phyloP scores from a whole-genome alignment of 2,797 vertebrate species.

The Taeniopygia guttata region DNA sequence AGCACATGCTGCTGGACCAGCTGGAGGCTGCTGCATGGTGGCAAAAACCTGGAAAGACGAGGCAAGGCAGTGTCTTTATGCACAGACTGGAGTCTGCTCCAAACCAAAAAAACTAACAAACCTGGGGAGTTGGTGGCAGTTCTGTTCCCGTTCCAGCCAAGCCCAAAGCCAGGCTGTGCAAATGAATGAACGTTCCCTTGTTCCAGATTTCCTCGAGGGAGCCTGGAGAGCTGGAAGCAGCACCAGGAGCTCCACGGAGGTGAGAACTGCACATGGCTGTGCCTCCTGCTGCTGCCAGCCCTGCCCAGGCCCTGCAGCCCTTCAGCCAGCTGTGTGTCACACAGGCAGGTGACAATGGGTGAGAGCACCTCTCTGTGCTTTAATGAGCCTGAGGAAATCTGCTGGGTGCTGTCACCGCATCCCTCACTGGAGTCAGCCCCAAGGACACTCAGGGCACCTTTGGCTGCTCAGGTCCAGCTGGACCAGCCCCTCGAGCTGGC shows the following conservation, averaged over 20 bases:
- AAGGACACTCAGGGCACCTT: background rate
- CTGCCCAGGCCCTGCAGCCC: background rate
- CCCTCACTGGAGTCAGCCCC: background rate
- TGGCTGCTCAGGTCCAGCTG: background rate
- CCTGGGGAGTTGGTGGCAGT: background rate
- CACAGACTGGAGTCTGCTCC: background rate
- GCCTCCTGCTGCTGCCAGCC: background rate
- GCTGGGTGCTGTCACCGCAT: background rate
- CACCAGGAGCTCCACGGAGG: accelerated
- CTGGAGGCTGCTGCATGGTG: background rate
- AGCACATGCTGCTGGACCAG: background rate
- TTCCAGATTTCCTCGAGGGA: background rate
- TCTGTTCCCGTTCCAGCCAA: background rate
- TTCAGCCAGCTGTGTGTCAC: background rate
- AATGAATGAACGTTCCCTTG: accelerated
- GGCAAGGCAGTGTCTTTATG: background rate
- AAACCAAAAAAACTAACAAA: background rate
- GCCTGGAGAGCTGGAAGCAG: background rate
- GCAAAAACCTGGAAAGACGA: background rate
- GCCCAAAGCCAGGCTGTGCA: background rate
- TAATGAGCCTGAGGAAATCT: accelerated
- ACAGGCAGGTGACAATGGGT: background rate
- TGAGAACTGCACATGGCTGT: background rate
- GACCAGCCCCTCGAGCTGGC: background rate
- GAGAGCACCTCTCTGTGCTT: background rate